These are phyloP conservation scores for Drosophila quadrilineata DNA, from an alignment of 1,140 invertebrate genomes.

Conservation along the genomic window DNA sequence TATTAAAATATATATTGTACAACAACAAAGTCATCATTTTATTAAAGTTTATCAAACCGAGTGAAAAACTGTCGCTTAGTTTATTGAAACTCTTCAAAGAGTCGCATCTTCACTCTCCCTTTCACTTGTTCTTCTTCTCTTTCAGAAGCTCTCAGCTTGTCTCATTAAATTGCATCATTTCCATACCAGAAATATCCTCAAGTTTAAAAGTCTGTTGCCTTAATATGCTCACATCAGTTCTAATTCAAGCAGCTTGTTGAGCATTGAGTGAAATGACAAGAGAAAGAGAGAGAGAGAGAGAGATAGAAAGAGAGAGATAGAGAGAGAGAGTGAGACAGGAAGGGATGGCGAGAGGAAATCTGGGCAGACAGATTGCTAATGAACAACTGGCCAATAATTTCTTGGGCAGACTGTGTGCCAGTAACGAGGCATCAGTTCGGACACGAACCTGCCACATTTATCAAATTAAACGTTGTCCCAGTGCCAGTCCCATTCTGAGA, in stretches of 20 bases:
- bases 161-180: conserved; percentile 17
- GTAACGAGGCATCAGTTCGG: conserved; percentile 48
- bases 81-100: background rate
- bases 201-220: conserved; percentile 28
- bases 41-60: too few relatives aligned
- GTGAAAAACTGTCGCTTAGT: conserved; percentile 8
- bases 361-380: conserved; percentile 48
- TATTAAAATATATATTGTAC: too few relatives aligned
- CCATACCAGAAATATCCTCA: conserved; percentile 13
- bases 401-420: background rate
- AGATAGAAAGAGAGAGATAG: background rate
- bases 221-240: conserved; percentile 68
- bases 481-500: too few relatives aligned
- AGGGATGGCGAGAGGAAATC: too few relatives aligned
- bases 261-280: background rate
- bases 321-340: conserved; percentile 20
- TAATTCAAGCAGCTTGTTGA: conserved; percentile 44
- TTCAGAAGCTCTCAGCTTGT: background rate
- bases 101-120: background rate
- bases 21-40: too few relatives aligned
- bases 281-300: background rate
- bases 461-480: conserved; percentile 64
- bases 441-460: conserved; percentile 68
- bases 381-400: conserved; percentile 55
- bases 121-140: background rate